Evolutionary conservation across 2,797 vertebrate genomes (phyloP).

Genomic region (Glyptemys insculpta): DNA sequence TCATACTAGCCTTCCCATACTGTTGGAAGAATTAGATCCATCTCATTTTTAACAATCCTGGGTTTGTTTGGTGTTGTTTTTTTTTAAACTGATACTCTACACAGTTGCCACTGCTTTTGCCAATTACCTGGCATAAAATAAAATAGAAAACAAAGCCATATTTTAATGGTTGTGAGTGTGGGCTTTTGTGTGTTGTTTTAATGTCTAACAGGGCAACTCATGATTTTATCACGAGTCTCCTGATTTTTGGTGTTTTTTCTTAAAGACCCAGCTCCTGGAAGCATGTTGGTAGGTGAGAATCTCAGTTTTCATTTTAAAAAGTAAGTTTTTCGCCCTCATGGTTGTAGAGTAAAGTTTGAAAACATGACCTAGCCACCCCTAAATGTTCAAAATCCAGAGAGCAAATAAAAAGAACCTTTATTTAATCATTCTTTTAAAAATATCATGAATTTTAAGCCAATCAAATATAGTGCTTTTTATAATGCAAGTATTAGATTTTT

Average conservation of each 20-base stretch:
- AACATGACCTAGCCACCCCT: background rate
- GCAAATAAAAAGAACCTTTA: background rate
- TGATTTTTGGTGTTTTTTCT: background rate
- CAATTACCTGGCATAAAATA: constrained; percentile 18
- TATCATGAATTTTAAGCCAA: too few relatives aligned
- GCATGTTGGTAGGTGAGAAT: background rate
- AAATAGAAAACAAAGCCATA: constrained; percentile 11
- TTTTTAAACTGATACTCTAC: constrained; percentile 5
- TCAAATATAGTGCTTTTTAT: too few relatives aligned
- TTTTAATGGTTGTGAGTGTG: background rate
- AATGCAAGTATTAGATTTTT: too few relatives aligned
- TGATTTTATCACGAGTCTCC: background rate
- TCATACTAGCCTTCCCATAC: background rate
- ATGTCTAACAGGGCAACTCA: background rate
- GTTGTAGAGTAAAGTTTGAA: background rate
- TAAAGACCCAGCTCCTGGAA: background rate
- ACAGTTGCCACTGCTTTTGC: background rate
- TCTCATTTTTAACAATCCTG: constrained; percentile 4
- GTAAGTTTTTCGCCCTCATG: background rate
- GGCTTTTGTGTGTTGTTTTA: background rate
- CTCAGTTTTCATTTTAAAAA: background rate
- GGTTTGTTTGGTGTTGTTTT: background rate
- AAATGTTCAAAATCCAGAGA: background rate
- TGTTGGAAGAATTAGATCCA: constrained; percentile 5
- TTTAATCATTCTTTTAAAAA: too few relatives aligned